These are phyloP conservation scores for Anadara kagoshimensis DNA, from an alignment of 1,140 invertebrate genomes.

Conservation along the genomic window DNA sequence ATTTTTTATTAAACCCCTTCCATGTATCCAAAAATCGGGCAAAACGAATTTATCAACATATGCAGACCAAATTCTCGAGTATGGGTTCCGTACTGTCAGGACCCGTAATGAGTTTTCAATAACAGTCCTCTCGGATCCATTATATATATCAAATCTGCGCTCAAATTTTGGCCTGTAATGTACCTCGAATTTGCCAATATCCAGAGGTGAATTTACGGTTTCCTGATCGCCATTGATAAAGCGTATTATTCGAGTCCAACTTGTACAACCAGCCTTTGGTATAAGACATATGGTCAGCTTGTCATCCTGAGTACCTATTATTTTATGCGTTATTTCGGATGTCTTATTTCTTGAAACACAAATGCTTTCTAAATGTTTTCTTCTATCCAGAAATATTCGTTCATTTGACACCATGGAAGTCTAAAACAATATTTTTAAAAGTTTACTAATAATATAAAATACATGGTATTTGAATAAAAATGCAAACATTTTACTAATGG, in stretches of 20 bases:
- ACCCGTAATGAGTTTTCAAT: conserved; percentile 7
- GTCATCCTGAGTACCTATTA: too few species aligned
- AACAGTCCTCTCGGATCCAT: background rate
- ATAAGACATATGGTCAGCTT: conserved; percentile 3
- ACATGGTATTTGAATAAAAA: too few species aligned
- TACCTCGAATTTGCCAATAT: background rate
- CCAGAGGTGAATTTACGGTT: background rate
- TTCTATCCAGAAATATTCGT: too few species aligned
- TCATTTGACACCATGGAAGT: too few species aligned
- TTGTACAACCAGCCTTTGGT: conserved; percentile 15
- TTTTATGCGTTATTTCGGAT: too few species aligned
- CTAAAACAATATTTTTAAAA: too few species aligned
- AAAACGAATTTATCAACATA: conserved; percentile 39
- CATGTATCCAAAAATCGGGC: conserved; percentile 34
- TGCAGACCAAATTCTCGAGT: conserved; percentile 31
- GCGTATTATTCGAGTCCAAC: conserved; percentile 3
- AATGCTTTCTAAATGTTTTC: too few species aligned
- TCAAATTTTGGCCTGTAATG: background rate
- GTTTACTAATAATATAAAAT: too few species aligned
- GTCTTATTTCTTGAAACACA: too few species aligned
- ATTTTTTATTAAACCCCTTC: conserved; percentile 9
- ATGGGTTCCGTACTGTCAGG: conserved; percentile 37
- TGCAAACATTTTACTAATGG: too few species aligned
- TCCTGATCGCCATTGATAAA: background rate
- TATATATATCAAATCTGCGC: background rate